These are phyloP conservation scores for Meloidogyne exigua DNA, from an alignment of 1,140 invertebrate species.

Conservation along the genomic window DNA sequence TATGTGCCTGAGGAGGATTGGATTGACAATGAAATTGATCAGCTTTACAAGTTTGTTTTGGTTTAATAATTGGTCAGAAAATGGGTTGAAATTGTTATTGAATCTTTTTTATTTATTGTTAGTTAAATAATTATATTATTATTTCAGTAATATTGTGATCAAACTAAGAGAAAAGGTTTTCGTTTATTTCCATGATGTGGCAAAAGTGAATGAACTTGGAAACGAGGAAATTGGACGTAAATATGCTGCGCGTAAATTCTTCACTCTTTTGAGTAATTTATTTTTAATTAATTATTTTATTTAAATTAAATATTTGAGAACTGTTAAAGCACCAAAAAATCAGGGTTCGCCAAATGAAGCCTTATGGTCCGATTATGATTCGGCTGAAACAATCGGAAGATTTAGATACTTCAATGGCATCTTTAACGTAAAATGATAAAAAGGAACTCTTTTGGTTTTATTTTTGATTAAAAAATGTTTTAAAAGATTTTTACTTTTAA, in stretches of 20 bases:
- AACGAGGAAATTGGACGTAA: not conserved
- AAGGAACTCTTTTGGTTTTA: not conserved
- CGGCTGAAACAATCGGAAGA: not conserved
- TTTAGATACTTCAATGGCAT: not conserved
- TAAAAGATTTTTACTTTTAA: too few species aligned
- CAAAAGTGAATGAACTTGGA: constrained; percentile 9
- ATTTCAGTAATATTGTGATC: not conserved
- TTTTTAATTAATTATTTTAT: not conserved
- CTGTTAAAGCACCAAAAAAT: constrained; percentile 14
- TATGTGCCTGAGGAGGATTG: not conserved
- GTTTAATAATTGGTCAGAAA: not conserved
- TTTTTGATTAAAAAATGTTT: too few species aligned
- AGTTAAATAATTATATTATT: not conserved
- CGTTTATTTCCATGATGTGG: not conserved
- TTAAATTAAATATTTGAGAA: constrained; percentile 10
- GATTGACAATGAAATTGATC: not conserved
- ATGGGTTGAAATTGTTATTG: not conserved
- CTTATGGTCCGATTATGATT: constrained; percentile 17
- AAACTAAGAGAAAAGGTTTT: not conserved
- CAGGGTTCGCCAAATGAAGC: constrained; percentile 5
- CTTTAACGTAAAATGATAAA: not conserved
- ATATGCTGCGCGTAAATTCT: constrained; percentile 16
- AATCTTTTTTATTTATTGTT: too few species aligned
- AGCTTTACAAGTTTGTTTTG: not conserved
- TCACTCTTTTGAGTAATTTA: constrained; percentile 20